Evolutionary conservation across 1,140 invertebrate genomes (phyloP).

Genomic region (Leptinotarsa lineolata): DNA sequence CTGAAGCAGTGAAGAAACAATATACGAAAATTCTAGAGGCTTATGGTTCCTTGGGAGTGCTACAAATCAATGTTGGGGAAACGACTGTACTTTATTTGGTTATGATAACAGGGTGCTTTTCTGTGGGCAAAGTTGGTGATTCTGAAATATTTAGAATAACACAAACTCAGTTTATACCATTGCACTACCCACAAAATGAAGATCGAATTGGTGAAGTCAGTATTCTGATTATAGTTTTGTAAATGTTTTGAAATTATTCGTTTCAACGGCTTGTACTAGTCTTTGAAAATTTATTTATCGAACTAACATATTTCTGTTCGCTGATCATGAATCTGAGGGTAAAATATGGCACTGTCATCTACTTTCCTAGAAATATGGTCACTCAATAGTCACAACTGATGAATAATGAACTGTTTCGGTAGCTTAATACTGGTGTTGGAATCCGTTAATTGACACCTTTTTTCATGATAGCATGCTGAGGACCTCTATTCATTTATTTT

Average conservation of each 20-base stretch:
- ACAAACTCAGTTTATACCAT: slow-evolving; percentile 85
- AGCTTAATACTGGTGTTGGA: too few relatives aligned
- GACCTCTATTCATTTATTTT: too few relatives aligned
- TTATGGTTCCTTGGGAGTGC: slow-evolving; percentile 89
- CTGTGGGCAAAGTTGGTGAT: slow-evolving; percentile 91
- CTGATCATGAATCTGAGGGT: neutral
- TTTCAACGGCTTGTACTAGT: too few relatives aligned
- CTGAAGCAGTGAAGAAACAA: slow-evolving; percentile 82
- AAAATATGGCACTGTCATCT: neutral
- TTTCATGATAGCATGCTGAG: too few relatives aligned
- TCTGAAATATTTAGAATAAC: slow-evolving; percentile 94
- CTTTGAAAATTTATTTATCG: too few relatives aligned
- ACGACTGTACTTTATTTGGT: slow-evolving; percentile 84
- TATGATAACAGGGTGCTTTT: slow-evolving; percentile 91
- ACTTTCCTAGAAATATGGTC: too few relatives aligned
- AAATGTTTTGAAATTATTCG: slow-evolving; percentile 1
- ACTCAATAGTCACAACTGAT: too few relatives aligned
- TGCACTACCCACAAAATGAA: slow-evolving; percentile 79
- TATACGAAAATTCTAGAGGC: slow-evolving; percentile 90
- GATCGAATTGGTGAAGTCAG: slow-evolving; percentile 76
- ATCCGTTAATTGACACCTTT: too few relatives aligned
- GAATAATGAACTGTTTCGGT: too few relatives aligned
- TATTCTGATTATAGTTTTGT: neutral
- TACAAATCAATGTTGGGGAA: slow-evolving; percentile 86
- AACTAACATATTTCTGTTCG: too few relatives aligned